These are phyloP conservation scores for Pygocentrus nattereri DNA, from an alignment of 2,797 vertebrate species.

Conservation along the genomic window DNA sequence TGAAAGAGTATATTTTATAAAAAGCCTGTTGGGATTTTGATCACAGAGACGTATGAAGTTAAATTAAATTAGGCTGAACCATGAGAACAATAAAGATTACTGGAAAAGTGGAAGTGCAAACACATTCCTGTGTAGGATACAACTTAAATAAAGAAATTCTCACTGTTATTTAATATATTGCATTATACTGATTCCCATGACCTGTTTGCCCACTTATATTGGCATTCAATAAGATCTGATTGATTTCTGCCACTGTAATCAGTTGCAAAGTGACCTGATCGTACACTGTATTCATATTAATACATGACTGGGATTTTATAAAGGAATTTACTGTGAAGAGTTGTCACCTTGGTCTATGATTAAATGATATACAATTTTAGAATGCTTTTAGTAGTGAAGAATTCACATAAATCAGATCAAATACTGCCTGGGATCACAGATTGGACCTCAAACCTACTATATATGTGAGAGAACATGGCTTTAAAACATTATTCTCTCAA, in stretches of 20 bases:
- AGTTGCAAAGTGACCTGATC: conserved; percentile 30
- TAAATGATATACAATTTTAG: not conserved
- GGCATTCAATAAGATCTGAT: not conserved
- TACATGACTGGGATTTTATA: conserved; percentile 13
- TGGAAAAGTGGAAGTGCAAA: not conserved
- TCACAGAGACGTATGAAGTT: not conserved
- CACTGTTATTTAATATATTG: conserved; percentile 5
- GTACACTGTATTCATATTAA: not conserved
- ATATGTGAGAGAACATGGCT: conserved; percentile 70
- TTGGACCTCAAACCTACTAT: conserved; percentile 50
- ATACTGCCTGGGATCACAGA: conserved; percentile 51
- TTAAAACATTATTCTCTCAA: conserved; percentile 65
- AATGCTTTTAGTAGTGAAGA: not conserved
- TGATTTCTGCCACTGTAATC: conserved; percentile 29
- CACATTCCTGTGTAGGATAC: not conserved
- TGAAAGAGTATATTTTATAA: conserved; percentile 69
- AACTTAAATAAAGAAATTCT: not conserved
- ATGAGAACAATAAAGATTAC: conserved; percentile 31
- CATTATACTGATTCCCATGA: conserved; percentile 5
- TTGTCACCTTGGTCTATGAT: conserved; percentile 5
- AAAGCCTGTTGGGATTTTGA: conserved; percentile 3
- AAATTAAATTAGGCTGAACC: conserved; percentile 45
- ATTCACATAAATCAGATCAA: conserved; percentile 39
- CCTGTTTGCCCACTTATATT: not conserved
- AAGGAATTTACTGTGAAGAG: not conserved